Evolutionary conservation across 2,113 vertebrate genomes (phyloP).

Genomic region (Tamias sibiricus): DNA sequence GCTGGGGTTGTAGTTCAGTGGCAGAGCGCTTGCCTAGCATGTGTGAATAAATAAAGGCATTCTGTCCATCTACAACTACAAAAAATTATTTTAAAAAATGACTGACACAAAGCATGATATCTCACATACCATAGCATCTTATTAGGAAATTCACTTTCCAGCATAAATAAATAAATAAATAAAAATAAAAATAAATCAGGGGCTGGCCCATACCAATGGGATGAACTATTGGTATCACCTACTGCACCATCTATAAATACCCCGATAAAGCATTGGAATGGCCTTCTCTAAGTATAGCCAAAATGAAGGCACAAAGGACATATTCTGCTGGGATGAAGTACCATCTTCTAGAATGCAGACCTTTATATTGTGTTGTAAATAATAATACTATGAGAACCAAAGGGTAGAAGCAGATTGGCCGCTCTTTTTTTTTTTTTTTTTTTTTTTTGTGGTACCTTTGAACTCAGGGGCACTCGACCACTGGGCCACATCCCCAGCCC

Average conservation of each 20-base stretch:
- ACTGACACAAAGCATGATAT: background rate
- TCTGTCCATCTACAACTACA: too few species aligned
- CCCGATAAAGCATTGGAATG: background rate
- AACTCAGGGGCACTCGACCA: too few species aligned
- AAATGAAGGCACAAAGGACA: background rate
- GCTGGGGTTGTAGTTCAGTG: too few species aligned
- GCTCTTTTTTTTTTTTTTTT: too few species aligned
- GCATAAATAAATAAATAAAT: too few species aligned
- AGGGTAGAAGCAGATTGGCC: background rate
- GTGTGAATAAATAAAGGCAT: too few species aligned
- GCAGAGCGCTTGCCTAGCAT: too few species aligned
- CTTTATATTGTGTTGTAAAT: background rate
- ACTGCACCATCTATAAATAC: background rate
- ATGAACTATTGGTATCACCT: background rate
- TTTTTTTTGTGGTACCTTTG: too few species aligned
- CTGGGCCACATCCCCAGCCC: too few species aligned
- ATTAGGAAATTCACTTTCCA: background rate
- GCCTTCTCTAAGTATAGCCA: background rate
- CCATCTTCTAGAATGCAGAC: background rate
- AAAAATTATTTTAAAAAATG: background rate
- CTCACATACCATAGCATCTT: background rate
- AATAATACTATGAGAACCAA: background rate
- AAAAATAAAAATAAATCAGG: too few species aligned
- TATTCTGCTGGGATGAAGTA: background rate
- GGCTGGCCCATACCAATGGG: background rate